Percentiles rank a stretch among this genome's conserved stretches.
These are phyloP conservation scores for Eristalinus sepulchralis DNA, from an alignment of 2,888 invertebrate species.

Conservation along the genomic window DNA sequence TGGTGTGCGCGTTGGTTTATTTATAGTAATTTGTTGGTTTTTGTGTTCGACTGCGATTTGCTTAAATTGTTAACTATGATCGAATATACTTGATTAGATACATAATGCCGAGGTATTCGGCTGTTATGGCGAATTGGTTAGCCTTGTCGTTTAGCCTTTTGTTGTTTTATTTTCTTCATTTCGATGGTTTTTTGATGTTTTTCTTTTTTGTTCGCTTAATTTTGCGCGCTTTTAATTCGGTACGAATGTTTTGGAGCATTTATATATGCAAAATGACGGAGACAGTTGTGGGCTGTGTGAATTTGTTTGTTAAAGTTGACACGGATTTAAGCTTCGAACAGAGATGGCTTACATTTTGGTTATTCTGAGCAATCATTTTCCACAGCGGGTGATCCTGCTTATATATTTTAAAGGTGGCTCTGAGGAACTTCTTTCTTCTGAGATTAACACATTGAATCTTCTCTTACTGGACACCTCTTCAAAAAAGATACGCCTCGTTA, in stretches of 20 bases:
- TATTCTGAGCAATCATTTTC: no score
- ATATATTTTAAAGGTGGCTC: no score
- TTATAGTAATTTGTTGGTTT: not conserved
- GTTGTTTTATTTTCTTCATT: not conserved
- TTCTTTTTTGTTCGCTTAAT: not conserved
- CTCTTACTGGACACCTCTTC: no score
- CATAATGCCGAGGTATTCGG: slow-evolving; percentile 18
- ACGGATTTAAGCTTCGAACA: no score
- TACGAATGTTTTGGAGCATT: not conserved
- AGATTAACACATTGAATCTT: no score
- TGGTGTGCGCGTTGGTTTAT: not conserved
- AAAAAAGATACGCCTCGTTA: no score
- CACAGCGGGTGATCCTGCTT: no score
- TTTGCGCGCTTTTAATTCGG: not conserved
- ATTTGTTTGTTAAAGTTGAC: not conserved
- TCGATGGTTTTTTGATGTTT: no score
- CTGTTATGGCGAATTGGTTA: slow-evolving; percentile 7
- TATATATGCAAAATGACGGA: not conserved
- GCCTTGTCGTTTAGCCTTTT: slow-evolving; percentile 42
- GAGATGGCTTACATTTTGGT: no score
- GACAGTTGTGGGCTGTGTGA: not conserved
- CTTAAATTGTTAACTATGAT: slow-evolving; percentile 37
- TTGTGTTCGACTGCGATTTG: slow-evolving; percentile 6
- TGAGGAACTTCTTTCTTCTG: no score
- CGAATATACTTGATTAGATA: slow-evolving; percentile 26